Evolutionary conservation across 2,113 vertebrate species (phyloP).

Genomic region (Pollimyrus isidori): DNA sequence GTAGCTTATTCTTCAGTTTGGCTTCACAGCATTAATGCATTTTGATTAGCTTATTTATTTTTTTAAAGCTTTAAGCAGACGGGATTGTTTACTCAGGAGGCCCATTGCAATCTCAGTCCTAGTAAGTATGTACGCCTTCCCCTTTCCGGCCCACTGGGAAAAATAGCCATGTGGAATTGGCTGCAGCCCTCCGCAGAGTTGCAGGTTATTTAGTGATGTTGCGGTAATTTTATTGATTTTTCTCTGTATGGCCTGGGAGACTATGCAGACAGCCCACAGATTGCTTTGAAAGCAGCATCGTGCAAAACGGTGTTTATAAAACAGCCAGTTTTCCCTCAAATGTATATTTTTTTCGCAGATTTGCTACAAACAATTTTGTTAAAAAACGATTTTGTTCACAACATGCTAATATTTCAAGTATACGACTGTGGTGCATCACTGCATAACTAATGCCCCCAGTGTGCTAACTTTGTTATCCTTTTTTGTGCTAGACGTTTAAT

Average conservation of each 20-base stretch:
- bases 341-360: background rate
- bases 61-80: background rate
- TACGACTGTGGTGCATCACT: background rate
- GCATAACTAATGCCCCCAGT: background rate
- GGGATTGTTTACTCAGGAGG: background rate
- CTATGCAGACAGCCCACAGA: background rate
- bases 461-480: background rate
- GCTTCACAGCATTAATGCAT: background rate
- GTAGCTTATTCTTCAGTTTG: background rate
- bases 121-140: background rate
- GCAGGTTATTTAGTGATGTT: slow-evolving; percentile 8
- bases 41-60: background rate
- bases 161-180: background rate
- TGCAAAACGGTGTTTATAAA: slow-evolving; percentile 8
- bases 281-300: background rate
- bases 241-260: background rate
- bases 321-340: background rate
- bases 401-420: slow-evolving; percentile 2
- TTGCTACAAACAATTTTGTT: slow-evolving; percentile 2
- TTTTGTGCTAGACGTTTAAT: background rate
- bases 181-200: no score
- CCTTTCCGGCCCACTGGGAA: background rate
- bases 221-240: slow-evolving; percentile 14
- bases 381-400: background rate
- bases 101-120: background rate